These are phyloP conservation scores for Atopsyche davidsoni DNA, from an alignment of 1,140 invertebrate genomes.

Conservation along the genomic window DNA sequence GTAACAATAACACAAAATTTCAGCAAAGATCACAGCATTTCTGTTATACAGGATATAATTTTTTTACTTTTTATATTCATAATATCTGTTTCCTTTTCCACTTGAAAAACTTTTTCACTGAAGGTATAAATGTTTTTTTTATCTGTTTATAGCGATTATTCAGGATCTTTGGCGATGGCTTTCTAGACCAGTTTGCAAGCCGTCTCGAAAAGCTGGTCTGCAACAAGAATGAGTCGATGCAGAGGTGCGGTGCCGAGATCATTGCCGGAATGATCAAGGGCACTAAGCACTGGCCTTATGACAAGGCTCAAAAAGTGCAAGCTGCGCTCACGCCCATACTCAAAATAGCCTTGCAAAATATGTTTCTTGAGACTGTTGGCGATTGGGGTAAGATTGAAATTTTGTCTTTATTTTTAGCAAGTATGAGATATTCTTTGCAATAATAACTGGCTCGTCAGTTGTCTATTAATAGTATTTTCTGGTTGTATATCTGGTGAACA, in stretches of 20 bases:
- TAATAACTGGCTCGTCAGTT: no score
- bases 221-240: conserved; percentile 67
- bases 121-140: conserved; percentile 5
- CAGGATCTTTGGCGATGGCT: conserved; percentile 65
- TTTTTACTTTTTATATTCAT: not conserved
- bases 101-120: conserved; percentile 4
- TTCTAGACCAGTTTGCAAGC: conserved; percentile 56
- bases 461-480: no score
- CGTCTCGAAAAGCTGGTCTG: conserved; percentile 62
- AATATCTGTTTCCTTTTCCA: not conserved
- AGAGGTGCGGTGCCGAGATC: conserved; percentile 82
- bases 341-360: conserved; percentile 51
- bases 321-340: conserved; percentile 55
- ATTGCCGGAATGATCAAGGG: conserved; percentile 69
- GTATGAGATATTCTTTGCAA: no score
- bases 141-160: conserved; percentile 62
- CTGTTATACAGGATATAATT: not conserved
- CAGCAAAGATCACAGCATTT: not conserved
- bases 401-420: no score
- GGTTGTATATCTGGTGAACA: no score
- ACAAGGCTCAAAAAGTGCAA: conserved; percentile 57
- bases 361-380: conserved; percentile 57
- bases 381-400: conserved; percentile 28
- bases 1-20: conserved; percentile 37
- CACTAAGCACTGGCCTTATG: conserved; percentile 75